Evolutionary conservation across 2,113 vertebrate genomes (phyloP).

Genomic region (Polypterus senegalus): DNA sequence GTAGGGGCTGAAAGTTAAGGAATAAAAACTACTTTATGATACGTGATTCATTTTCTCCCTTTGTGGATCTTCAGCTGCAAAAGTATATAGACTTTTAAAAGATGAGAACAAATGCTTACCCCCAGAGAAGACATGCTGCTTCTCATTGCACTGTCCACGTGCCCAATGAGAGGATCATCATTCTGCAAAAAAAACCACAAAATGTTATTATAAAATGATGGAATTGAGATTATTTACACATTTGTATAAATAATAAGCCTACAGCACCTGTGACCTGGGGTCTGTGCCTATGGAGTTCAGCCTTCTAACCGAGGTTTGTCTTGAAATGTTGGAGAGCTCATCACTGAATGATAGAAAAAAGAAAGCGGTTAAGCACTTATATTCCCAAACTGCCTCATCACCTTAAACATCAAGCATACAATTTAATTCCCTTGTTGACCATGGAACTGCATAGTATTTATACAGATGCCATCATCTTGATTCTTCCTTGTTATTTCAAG

Average conservation of each 20-base stretch:
- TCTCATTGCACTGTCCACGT: constrained; percentile 51
- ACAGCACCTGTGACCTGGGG: constrained; percentile 53
- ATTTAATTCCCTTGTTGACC: too few relatives aligned
- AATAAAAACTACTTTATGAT: too few relatives aligned
- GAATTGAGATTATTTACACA: neutral
- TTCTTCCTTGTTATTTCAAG: too few relatives aligned
- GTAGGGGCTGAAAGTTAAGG: too few relatives aligned
- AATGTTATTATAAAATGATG: neutral
- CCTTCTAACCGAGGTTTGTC: constrained; percentile 69
- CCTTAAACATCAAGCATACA: too few relatives aligned
- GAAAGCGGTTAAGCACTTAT: neutral
- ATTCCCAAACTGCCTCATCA: too few relatives aligned
- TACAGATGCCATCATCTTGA: too few relatives aligned
- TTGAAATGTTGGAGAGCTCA: constrained; percentile 65
- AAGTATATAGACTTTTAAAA: too few relatives aligned
- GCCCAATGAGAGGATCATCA: constrained; percentile 49
- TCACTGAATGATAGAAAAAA: constrained; percentile 41
- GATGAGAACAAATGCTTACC: constrained; percentile 46
- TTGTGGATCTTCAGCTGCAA: too few relatives aligned
- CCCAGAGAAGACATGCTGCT: constrained; percentile 66
- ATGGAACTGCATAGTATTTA: too few relatives aligned
- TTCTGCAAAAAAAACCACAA: constrained; percentile 31
- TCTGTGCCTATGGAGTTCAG: constrained; percentile 66
- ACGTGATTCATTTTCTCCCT: too few relatives aligned
- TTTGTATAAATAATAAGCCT: neutral